Conservation (phyloP, 37 sponge, comb jelly and placozoan species). For the Hormiphora californensis region DNA sequence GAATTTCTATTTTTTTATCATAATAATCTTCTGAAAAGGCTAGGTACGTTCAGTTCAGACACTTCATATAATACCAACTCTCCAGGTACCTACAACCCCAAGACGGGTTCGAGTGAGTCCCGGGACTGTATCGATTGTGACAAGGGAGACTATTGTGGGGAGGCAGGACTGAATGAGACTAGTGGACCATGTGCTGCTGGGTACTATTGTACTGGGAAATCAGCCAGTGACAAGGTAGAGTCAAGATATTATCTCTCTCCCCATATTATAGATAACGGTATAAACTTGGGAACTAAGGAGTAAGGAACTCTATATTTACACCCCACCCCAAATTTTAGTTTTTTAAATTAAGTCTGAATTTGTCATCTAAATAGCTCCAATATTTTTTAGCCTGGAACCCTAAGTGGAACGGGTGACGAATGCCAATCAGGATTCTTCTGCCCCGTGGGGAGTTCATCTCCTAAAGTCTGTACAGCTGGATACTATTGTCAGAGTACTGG, state of each 20-base stretch:
- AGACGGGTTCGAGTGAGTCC: background rate
- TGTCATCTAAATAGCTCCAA: too few species aligned
- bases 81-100: conserved; percentile 51
- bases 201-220: conserved; percentile 50
- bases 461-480: conserved; percentile 49
- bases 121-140: conserved; percentile 53
- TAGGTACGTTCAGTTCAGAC: too few species aligned
- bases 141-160: conserved; percentile 54
- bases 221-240: background rate
- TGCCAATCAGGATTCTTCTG: conserved; percentile 58
- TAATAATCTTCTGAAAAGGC: too few species aligned
- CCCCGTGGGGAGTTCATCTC: background rate
- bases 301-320: too few species aligned
- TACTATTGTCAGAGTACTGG: conserved; percentile 18
- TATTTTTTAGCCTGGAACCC: too few species aligned
- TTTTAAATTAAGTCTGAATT: too few species aligned
- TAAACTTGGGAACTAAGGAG: too few species aligned
- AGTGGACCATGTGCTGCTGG: conserved; percentile 55
- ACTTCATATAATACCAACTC: too few species aligned
- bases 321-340: too few species aligned
- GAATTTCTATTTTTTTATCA: too few species aligned
- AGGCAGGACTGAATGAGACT: background rate
- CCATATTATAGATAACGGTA: too few species aligned
- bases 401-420: conserved; percentile 38
- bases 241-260: too few species aligned